Evolutionary conservation across 2,888 invertebrate species (phyloP), one percentile per base, ranked within the genome.

Genomic region (Eretmocerus hayati): DNA sequence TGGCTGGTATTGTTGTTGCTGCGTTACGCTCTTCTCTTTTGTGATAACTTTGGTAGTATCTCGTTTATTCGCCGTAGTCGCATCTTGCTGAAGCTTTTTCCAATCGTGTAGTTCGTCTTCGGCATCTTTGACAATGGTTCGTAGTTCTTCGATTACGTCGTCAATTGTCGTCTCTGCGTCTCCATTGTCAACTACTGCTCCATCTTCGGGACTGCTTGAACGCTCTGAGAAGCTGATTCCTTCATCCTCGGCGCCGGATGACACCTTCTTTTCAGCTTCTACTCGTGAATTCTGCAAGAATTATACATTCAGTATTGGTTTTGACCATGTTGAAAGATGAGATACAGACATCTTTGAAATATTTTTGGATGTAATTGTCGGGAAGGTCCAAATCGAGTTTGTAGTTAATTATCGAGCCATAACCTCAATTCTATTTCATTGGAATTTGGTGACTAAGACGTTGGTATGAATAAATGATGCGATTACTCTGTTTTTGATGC

Each of bases 201-300:
- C 67, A 30, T 80, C 80, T 59, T 86, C 86, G 1, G 87, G 87
- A 52, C 85, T 85, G 36, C 86, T 74, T 33, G 87, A 87, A 13
- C 77, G 73, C 65, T 90, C 90, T 0, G 89, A 89, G 8, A 89
- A 89, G 62, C 88, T 89, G 57, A 90, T 90, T 5, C 90, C 90
- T 75, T 90, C 90, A 63, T 90, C 90, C 72, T 90, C 89, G 32
- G 86, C 85, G 56, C 88, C 87, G 5, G 87, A 85, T 35, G 84
- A 83, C 3, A 67, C 57, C 35, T 66, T 66, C 23, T 59, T 57
- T 18, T 60, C 59, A 9, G 46, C 21, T 3, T 48, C 41, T 9
- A 46, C 11, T 32, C 46, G 23, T 5, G 43, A 5, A 9, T 41
- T 40, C 50, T 53, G 33, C 13, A 33, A 15, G 11, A n/a, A n/a